These are phyloP conservation scores for Ganaspis brasiliensis DNA, from an alignment of 2,888 invertebrate species.

Conservation along the genomic window DNA sequence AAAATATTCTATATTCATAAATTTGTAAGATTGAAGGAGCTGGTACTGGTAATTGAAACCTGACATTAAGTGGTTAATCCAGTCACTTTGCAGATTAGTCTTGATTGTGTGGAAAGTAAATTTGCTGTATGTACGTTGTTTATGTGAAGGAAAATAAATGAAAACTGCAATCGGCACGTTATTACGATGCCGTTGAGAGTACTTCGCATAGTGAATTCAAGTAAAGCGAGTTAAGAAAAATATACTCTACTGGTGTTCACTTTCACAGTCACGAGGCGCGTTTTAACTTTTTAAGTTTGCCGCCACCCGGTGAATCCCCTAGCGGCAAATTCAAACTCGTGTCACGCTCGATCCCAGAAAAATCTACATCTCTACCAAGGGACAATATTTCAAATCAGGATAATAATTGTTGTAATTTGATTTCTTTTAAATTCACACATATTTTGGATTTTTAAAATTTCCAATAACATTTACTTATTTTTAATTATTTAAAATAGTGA, in stretches of 20 bases:
- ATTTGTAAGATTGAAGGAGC: background rate
- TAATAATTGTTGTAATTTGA: background rate
- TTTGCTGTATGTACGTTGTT: background rate
- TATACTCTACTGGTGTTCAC: background rate
- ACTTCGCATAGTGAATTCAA: conserved; percentile 26
- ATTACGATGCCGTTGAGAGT: conserved; percentile 39
- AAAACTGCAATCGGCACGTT: conserved; percentile 14
- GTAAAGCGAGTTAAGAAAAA: background rate
- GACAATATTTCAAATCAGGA: background rate
- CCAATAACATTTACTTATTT: too few relatives aligned
- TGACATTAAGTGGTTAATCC: background rate
- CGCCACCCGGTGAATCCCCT: background rate
- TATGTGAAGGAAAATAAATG: conserved; percentile 30
- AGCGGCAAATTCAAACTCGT: conserved; percentile 26
- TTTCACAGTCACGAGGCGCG: conserved; percentile 14
- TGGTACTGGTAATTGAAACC: background rate
- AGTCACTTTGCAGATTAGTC: background rate
- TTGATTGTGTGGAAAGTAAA: background rate
- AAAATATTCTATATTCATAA: too few relatives aligned
- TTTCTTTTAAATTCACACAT: too few relatives aligned
- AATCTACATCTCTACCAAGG: conserved; percentile 7
- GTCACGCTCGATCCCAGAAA: conserved; percentile 9
- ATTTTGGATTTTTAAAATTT: too few relatives aligned
- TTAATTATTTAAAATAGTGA: too few relatives aligned
- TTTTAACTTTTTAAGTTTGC: conserved; percentile 23